A percentile compares a stretch with the other conserved stretches of the same genome.
Evolutionary conservation across 2,113 vertebrate species (phyloP).

Genomic region (Eulemur macaco): DNA sequence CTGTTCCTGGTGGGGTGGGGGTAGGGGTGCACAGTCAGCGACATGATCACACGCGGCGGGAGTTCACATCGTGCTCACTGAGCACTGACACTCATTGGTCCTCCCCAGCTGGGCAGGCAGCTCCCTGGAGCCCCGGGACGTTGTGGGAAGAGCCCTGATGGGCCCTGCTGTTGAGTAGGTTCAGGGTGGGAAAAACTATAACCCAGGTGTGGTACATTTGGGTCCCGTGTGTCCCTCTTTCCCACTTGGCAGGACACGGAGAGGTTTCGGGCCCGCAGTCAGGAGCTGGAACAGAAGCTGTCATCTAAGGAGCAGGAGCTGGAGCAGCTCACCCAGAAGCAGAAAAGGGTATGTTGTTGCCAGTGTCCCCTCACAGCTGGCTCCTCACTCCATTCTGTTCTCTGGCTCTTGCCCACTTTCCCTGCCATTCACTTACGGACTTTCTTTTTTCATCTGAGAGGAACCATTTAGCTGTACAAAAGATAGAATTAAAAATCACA

Average conservation of each 20-base stretch:
- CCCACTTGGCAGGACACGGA: constrained; percentile 87
- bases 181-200: not conserved
- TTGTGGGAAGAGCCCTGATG: not conserved
- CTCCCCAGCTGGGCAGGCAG: not conserved
- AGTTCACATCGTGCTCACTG: accelerated
- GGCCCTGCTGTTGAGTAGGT: not conserved
- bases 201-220: too few species aligned
- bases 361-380: not conserved
- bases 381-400: accelerated
- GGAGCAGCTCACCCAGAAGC: constrained; percentile 89
- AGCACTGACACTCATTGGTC: accelerated
- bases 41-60: too few species aligned
- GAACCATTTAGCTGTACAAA: not conserved
- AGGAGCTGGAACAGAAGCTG: constrained; percentile 89
- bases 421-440: not conserved
- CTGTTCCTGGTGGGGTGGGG: too few species aligned
- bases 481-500: not conserved
- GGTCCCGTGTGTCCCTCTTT: not conserved
- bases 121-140: not conserved
- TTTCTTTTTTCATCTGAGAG: not conserved
- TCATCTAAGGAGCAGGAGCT: constrained; percentile 91
- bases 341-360: constrained; percentile 85
- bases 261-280: constrained; percentile 88
- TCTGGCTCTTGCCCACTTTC: not conserved
- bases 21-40: accelerated